Percentiles rank a stretch among this genome's conserved stretches.
Conservation (phyloP, 2,888 invertebrate genomes). For the Aphodius granarius region DNA sequence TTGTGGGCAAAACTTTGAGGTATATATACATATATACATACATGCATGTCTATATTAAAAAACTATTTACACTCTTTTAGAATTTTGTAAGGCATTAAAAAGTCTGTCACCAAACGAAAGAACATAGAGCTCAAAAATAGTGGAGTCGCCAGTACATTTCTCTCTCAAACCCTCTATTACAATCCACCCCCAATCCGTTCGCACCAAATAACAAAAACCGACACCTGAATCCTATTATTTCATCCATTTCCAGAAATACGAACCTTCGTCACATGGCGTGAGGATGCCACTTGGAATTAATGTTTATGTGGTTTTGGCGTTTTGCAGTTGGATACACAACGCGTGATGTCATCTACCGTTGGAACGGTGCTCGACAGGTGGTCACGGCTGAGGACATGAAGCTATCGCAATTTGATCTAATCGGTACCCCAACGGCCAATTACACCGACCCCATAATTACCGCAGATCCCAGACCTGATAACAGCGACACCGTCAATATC, state of each 20-base stretch:
- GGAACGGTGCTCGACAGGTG: conserved; percentile 72
- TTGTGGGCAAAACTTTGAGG: too few species aligned
- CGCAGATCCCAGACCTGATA: conserved; percentile 46
- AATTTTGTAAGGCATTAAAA: too few species aligned
- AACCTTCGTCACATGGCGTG: not conserved
- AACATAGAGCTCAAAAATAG: too few species aligned
- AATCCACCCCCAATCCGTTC: too few species aligned
- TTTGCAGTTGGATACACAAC: conserved; percentile 72
- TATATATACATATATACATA: too few species aligned
- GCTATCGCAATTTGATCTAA: conserved; percentile 81
- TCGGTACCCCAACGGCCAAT: conserved; percentile 73
- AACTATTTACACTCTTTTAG: too few species aligned
- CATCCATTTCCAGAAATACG: not conserved
- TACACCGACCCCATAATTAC: conserved; percentile 58
- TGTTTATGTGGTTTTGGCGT: conserved; percentile 5
- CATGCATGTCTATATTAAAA: too few species aligned
- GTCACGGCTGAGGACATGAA: conserved; percentile 81
- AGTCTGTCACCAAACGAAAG: too few species aligned
- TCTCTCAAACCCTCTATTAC: too few species aligned
- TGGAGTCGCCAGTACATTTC: too few species aligned
- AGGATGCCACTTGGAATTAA: not conserved
- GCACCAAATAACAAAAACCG: not conserved
- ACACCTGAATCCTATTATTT: not conserved
- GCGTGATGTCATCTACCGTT: conserved; percentile 71
- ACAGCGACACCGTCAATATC: conserved; percentile 34